Evolutionary conservation across 2,113 vertebrate species (phyloP).

Genomic region (Cebidichthys violaceus): DNA sequence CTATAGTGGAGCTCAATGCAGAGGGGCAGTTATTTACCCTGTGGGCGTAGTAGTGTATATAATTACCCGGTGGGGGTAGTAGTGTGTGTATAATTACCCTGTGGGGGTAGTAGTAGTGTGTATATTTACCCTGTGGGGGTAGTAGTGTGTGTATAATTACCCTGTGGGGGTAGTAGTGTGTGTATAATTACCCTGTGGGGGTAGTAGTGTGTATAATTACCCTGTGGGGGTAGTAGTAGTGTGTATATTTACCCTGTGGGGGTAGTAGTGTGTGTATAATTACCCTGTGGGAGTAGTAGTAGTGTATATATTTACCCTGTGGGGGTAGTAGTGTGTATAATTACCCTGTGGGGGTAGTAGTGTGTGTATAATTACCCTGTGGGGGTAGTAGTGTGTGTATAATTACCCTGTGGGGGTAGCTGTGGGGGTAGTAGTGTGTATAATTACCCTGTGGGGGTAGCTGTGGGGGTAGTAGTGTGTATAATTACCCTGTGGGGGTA

Average conservation of each 20-base stretch:
- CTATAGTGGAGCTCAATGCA: background rate
- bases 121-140: no score
- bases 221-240: background rate
- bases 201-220: background rate
- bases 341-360: background rate
- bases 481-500: background rate
- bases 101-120: background rate
- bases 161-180: background rate
- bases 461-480: background rate
- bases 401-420: background rate
- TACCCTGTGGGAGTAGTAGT: background rate
- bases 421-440: no score
- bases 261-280: background rate
- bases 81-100: background rate
- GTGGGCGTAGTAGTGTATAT: background rate
- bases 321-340: background rate
- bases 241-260: background rate
- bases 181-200: background rate
- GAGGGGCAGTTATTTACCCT: background rate
- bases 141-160: background rate
- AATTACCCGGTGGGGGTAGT: background rate
- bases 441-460: no score
- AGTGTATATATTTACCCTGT: conserved; percentile 1
- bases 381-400: background rate
- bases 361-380: background rate